These are phyloP conservation scores for Prenolepis imparis DNA, from an alignment of 2,888 invertebrate species.

Conservation along the genomic window DNA sequence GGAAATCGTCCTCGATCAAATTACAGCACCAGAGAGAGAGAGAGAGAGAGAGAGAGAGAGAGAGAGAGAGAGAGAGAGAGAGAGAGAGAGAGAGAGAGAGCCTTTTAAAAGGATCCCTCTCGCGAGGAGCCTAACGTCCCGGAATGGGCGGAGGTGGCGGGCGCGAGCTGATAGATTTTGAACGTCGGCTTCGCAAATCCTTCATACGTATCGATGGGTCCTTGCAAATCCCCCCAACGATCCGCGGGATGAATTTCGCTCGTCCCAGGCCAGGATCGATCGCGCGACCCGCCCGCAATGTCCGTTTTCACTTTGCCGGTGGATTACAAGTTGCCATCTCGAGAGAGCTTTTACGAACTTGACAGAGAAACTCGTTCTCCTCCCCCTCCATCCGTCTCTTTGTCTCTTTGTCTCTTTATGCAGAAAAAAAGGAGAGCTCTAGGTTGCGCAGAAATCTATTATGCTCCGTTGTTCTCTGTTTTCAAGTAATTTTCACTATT, in stretches of 20 bases:
- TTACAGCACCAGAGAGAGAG: constrained; percentile 26
- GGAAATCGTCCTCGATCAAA: constrained; percentile 49
- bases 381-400: not conserved
- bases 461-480: not conserved
- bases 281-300: constrained; percentile 64
- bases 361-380: constrained; percentile 22
- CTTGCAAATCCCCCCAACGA: constrained; percentile 65
- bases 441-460: not conserved
- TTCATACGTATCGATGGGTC: constrained; percentile 52
- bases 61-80: not conserved
- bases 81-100: not conserved
- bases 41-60: no score
- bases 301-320: constrained; percentile 77
- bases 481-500: not conserved
- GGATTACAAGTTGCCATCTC: constrained; percentile 73
- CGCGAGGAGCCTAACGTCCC: constrained; percentile 20
- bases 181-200: constrained; percentile 55
- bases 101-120: constrained; percentile 42
- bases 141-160: constrained; percentile 34
- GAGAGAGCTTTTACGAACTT: constrained; percentile 55
- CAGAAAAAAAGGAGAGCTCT: not conserved
- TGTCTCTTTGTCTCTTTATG: not conserved
- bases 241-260: constrained; percentile 67
- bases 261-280: constrained; percentile 57
- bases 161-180: constrained; percentile 51